Evolutionary conservation across 2,113 vertebrate species (phyloP).

Genomic region (Galbula dea): DNA sequence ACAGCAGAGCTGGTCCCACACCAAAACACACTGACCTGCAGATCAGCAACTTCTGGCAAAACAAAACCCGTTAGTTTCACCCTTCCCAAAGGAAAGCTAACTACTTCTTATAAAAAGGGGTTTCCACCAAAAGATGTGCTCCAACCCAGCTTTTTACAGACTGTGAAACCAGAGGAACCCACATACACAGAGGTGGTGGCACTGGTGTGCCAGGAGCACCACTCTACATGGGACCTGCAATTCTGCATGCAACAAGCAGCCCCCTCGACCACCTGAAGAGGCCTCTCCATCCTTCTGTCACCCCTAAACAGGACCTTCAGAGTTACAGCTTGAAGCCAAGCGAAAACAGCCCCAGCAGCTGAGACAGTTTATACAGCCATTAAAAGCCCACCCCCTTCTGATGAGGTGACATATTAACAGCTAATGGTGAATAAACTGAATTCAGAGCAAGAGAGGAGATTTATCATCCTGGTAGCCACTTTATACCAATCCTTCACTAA

Average conservation of each 20-base stretch:
- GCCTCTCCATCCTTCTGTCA: background rate
- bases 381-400: background rate
- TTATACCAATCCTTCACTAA: background rate
- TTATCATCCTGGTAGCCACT: background rate
- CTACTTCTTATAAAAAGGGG: background rate
- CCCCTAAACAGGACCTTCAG: background rate
- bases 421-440: background rate
- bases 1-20: rapidly evolving
- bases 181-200: rapidly evolving
- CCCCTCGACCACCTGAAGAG: background rate
- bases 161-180: background rate
- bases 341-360: background rate
- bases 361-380: background rate
- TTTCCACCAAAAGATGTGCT: background rate
- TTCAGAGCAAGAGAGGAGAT: background rate
- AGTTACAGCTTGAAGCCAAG: background rate
- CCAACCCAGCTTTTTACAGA: background rate
- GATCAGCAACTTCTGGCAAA: background rate
- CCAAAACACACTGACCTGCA: rapidly evolving
- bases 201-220: background rate
- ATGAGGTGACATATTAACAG: background rate
- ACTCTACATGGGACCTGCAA: rapidly evolving
- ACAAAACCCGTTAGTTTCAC: background rate
- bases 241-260: background rate
- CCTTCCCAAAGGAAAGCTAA: background rate